Evolutionary conservation across 2,888 invertebrate genomes (phyloP).

Genomic region (Drosophila nigricruria): DNA sequence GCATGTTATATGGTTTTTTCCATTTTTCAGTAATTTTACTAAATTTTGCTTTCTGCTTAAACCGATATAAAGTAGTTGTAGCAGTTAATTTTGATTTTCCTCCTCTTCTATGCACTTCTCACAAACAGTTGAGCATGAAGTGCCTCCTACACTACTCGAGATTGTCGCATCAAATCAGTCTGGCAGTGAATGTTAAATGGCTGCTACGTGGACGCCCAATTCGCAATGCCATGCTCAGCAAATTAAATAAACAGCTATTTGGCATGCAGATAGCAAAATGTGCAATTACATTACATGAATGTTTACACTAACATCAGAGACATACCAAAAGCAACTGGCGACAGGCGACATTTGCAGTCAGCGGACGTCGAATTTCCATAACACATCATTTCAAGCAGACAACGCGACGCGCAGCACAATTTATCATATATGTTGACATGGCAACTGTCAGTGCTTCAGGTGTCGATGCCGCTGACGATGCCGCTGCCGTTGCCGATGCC

Average conservation of each 20-base stretch:
- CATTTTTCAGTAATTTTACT: neutral
- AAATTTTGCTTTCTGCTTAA: neutral
- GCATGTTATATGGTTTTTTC: neutral
- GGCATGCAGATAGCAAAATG: constrained; percentile 63
- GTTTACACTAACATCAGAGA: constrained; percentile 13
- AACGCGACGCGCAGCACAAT: constrained; percentile 61
- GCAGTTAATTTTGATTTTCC: neutral
- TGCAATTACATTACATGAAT: constrained; percentile 70
- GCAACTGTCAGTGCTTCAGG: constrained; percentile 46
- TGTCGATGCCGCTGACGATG: constrained; percentile 14
- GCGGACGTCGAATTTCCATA: constrained; percentile 61
- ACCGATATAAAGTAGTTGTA: neutral
- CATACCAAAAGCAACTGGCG: neutral
- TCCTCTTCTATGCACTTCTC: neutral
- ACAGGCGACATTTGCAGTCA: constrained; percentile 39
- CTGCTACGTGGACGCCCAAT: constrained; percentile 33
- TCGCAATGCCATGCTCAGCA: constrained; percentile 50
- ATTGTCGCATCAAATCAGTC: constrained; percentile 51
- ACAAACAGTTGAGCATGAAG: neutral
- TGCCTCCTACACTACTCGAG: constrained; percentile 3
- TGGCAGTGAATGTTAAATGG: constrained; percentile 27
- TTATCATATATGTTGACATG: constrained; percentile 73
- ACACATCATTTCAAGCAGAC: constrained; percentile 59
- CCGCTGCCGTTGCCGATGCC: constrained; percentile 8
- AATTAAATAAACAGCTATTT: constrained; percentile 77